phyloP scores from a whole-genome alignment of 2,888 invertebrate species.

The Drosophila falleni region DNA sequence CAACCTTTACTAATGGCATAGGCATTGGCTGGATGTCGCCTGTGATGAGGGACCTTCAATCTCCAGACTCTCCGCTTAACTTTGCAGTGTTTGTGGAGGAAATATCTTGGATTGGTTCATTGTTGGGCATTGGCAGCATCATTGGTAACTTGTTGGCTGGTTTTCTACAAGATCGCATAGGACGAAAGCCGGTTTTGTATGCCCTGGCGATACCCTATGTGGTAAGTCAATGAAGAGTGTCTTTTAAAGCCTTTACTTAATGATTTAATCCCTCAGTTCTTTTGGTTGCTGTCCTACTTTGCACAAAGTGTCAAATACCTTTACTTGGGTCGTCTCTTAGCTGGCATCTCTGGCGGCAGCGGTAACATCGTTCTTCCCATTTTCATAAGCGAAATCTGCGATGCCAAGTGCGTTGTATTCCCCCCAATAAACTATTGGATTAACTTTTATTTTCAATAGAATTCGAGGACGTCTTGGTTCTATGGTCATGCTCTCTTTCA shows the following conservation, averaged over 20 bases:
- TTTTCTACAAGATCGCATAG: conserved; percentile 64
- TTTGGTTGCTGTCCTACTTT: conserved; percentile 80
- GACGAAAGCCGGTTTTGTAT: conserved; percentile 68
- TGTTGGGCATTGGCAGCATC: conserved; percentile 73
- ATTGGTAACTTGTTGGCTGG: conserved; percentile 75
- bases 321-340: conserved; percentile 79
- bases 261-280: conserved; percentile 57
- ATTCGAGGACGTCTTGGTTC: conserved; percentile 82
- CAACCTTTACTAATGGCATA: conserved; percentile 77
- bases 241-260: background rate
- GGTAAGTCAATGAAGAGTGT: conserved; percentile 42
- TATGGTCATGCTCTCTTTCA: conserved; percentile 70
- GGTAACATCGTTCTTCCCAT: conserved; percentile 81
- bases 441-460: conserved; percentile 39
- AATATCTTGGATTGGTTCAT: conserved; percentile 77
- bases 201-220: conserved; percentile 67
- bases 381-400: conserved; percentile 84
- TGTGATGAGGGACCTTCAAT: conserved; percentile 70
- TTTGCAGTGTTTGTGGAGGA: conserved; percentile 61
- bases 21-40: conserved; percentile 81
- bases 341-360: conserved; percentile 83
- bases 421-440: background rate
- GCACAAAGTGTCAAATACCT: conserved; percentile 77
- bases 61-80: conserved; percentile 51
- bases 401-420: conserved; percentile 71